Conservation (phyloP, 2,888 invertebrate genomes). For the Prosapia bicincta region DNA sequence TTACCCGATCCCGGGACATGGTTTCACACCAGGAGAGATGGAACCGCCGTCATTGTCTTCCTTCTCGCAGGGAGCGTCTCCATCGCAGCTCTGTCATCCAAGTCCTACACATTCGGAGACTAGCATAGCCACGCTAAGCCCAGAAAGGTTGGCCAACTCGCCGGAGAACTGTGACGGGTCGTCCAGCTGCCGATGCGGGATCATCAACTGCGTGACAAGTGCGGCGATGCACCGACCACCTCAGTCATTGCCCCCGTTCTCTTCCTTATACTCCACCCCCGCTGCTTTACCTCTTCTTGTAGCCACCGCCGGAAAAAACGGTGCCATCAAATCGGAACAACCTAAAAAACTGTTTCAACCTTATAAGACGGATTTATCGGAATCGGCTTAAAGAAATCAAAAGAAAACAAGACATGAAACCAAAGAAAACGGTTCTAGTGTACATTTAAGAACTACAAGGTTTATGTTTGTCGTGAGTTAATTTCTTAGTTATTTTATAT, state of each 20-base stretch:
- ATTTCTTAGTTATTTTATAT: no score
- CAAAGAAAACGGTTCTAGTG: background rate
- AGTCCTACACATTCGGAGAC: slow-evolving; percentile 31
- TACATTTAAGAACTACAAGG: background rate
- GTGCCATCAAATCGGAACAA: slow-evolving; percentile 42
- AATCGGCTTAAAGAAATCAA: slow-evolving; percentile 9
- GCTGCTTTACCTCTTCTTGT: slow-evolving; percentile 20
- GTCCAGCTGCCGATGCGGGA: slow-evolving; percentile 48
- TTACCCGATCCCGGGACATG: slow-evolving; percentile 28
- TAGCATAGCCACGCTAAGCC: slow-evolving; percentile 27
- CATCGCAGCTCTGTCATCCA: slow-evolving; percentile 25
- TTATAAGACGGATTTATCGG: slow-evolving; percentile 57
- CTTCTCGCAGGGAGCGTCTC: background rate
- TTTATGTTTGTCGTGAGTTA: background rate
- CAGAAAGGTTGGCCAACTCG: slow-evolving; percentile 14
- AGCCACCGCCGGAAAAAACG: slow-evolving; percentile 43
- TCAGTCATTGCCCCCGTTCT: slow-evolving; percentile 34
- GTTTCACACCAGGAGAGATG: slow-evolving; percentile 39
- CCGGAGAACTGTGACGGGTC: slow-evolving; percentile 38
- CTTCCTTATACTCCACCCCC: slow-evolving; percentile 31
- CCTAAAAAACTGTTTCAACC: slow-evolving; percentile 66
- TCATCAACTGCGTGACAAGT: slow-evolving; percentile 51
- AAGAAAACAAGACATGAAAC: background rate
- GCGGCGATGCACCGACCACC: slow-evolving; percentile 41
- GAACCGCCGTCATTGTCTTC: slow-evolving; percentile 35